phyloP scores from a whole-genome alignment of 2,113 vertebrate species.

The Ptilorrhoa leucosticta region DNA sequence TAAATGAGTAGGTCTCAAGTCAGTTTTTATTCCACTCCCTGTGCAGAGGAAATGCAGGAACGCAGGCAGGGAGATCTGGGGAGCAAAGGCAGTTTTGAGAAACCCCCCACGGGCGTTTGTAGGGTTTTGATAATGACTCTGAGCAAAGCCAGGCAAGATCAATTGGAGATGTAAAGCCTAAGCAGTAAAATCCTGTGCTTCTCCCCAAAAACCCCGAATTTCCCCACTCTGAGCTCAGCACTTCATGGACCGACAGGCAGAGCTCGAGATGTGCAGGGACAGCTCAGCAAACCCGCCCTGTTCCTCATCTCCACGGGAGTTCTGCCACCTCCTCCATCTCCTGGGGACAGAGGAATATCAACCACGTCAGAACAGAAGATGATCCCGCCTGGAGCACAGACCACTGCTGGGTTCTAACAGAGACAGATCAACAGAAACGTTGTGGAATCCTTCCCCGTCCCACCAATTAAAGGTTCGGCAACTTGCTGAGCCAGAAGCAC shows the following conservation, averaged over 20 bases:
- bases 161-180: background rate
- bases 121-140: fast-evolving
- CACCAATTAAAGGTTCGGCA: background rate
- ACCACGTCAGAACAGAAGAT: fast-evolving
- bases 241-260: background rate
- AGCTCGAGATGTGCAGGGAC: background rate
- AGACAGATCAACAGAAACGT: fast-evolving
- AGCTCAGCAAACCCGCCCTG: background rate
- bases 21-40: background rate
- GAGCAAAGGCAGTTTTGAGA: background rate
- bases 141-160: background rate
- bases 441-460: background rate
- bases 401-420: background rate
- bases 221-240: background rate
- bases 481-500: background rate
- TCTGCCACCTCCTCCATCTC: background rate
- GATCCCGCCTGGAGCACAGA: background rate
- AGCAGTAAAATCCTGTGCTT: fast-evolving
- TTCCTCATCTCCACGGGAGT: background rate
- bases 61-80: background rate
- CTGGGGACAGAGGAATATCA: fast-evolving
- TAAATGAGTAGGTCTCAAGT: background rate
- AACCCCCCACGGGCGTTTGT: background rate
- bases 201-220: background rate
- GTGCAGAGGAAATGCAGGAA: background rate